These are phyloP conservation scores for Pangasius macronema DNA, from an alignment of 2,797 vertebrate genomes.

Conservation along the genomic window DNA sequence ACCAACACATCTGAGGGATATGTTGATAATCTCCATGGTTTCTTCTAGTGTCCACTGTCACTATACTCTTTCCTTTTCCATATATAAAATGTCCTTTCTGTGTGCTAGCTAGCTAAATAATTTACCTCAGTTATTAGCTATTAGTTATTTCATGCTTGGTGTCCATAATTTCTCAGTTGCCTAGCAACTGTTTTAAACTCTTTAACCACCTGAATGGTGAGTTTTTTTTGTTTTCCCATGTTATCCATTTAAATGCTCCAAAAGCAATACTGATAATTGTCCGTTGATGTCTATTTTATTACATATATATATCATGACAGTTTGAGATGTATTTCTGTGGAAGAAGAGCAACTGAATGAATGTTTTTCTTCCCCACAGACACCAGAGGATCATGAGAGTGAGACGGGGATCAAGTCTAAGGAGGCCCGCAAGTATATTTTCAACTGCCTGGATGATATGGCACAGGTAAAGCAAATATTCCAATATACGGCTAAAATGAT, in stretches of 20 bases:
- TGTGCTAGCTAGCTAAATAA: slow-evolving; percentile 26
- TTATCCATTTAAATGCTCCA: background rate
- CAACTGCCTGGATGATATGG: slow-evolving; percentile 99
- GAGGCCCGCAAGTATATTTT: slow-evolving; percentile 99
- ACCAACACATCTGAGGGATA: background rate
- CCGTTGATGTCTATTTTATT: background rate
- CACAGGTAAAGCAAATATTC: slow-evolving; percentile 80
- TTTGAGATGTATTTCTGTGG: background rate
- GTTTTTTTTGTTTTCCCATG: background rate
- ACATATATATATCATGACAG: background rate
- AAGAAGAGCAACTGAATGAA: background rate
- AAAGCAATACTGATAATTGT: background rate
- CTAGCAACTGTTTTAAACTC: slow-evolving; percentile 2
- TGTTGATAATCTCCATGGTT: background rate
- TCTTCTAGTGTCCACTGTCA: background rate
- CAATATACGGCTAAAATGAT: background rate
- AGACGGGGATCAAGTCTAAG: slow-evolving; percentile 98
- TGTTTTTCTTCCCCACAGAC: slow-evolving; percentile 75
- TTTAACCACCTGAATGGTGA: too few relatives aligned
- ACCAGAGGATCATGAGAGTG: slow-evolving; percentile 95
- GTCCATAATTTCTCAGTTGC: slow-evolving; percentile 10
- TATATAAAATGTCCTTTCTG: slow-evolving; percentile 2
- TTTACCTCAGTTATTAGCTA: slow-evolving; percentile 15
- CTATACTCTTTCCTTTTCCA: background rate
- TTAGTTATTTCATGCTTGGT: slow-evolving; percentile 7